Conservation (phyloP, 2,113 vertebrate species). For the Procavia capensis region DNA sequence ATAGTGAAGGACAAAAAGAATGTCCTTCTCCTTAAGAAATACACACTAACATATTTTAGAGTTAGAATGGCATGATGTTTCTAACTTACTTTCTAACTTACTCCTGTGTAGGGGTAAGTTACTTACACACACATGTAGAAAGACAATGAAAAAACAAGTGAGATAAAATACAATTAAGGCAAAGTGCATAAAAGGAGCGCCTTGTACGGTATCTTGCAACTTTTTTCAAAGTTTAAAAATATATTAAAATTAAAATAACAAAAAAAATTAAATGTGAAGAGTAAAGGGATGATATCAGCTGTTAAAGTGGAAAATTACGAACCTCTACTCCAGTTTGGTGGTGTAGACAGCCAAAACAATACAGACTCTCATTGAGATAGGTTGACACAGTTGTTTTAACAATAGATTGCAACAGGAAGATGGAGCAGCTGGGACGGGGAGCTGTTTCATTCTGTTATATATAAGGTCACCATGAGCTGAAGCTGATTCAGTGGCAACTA, state of each 20-base stretch:
- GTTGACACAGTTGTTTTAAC: too few relatives aligned
- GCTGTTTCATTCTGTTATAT: not conserved
- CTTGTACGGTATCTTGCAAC: not conserved
- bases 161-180: not conserved
- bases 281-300: not conserved
- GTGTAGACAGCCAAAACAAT: too few relatives aligned
- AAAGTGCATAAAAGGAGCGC: not conserved
- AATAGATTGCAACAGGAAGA: too few relatives aligned
- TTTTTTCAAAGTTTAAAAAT: not conserved
- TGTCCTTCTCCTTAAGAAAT: too few relatives aligned
- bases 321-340: not conserved
- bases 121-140: not conserved
- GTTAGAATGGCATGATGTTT: too few relatives aligned
- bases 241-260: not conserved
- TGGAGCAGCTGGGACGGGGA: not conserved
- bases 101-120: too few relatives aligned
- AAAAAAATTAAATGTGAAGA: not conserved
- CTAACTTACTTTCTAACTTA: not conserved
- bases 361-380: too few relatives aligned
- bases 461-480: not conserved
- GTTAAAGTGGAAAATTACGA: not conserved
- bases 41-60: too few relatives aligned
- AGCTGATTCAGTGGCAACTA: not conserved
- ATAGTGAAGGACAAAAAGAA: not conserved
- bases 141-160: not conserved